These are phyloP conservation scores for Scomber scombrus DNA, from an alignment of 2,113 vertebrate genomes.

Conservation along the genomic window DNA sequence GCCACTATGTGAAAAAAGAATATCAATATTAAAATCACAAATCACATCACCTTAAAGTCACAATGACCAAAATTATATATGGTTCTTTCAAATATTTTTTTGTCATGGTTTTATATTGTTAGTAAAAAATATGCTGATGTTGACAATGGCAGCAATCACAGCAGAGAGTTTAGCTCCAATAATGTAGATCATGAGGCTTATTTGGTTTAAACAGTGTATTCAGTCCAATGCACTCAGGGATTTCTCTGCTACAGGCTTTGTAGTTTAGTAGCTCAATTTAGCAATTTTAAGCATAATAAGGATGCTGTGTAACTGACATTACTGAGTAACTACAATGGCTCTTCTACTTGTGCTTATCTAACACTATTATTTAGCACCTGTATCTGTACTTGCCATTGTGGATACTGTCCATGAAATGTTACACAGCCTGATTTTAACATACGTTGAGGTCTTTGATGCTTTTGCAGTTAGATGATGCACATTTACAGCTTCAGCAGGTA, in stretches of 20 bases:
- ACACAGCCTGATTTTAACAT: background rate
- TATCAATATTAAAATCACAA: background rate
- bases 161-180: too few relatives aligned
- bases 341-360: background rate
- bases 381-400: background rate
- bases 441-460: background rate
- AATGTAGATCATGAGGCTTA: background rate
- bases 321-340: background rate
- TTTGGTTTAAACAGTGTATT: background rate
- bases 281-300: too few relatives aligned
- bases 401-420: too few relatives aligned
- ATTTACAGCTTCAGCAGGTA: background rate
- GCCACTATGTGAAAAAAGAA: background rate
- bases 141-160: background rate
- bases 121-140: too few relatives aligned
- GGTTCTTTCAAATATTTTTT: background rate
- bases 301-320: background rate
- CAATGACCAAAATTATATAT: background rate
- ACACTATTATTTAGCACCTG: background rate
- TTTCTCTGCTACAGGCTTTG: too few relatives aligned
- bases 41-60: background rate
- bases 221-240: background rate
- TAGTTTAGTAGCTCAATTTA: too few relatives aligned
- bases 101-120: background rate
- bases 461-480: background rate